These are phyloP conservation scores for Pseudococcus jackbeardsleyi DNA, from an alignment of 2,888 invertebrate species.

Conservation along the genomic window DNA sequence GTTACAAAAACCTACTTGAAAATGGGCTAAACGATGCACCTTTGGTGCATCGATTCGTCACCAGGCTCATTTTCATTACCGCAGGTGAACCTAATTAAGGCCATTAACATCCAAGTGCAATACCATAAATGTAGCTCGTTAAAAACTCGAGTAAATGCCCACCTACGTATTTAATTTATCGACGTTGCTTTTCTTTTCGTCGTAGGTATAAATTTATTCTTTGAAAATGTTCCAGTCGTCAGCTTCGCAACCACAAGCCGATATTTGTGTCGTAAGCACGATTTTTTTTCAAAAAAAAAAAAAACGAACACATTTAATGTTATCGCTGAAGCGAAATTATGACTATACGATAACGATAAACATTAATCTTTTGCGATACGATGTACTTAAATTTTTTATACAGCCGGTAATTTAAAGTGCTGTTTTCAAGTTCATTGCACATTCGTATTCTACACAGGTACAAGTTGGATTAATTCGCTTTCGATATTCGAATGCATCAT, in stretches of 20 bases:
- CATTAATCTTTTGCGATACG: constrained; percentile 9
- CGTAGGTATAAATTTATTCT: background rate
- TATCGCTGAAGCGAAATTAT: constrained; percentile 13
- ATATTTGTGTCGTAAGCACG: background rate
- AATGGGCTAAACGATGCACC: background rate
- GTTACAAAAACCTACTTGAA: background rate
- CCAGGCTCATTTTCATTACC: background rate
- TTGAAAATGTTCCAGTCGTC: background rate
- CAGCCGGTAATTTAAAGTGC: background rate
- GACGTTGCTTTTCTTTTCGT: background rate
- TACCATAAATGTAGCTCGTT: background rate
- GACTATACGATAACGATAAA: constrained; percentile 1
- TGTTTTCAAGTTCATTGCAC: constrained; percentile 8
- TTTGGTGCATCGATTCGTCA: background rate
- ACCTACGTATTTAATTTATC: background rate
- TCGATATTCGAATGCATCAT: background rate
- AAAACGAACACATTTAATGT: background rate
- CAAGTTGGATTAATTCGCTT: background rate
- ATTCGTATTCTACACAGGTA: background rate
- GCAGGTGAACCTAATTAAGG: background rate
- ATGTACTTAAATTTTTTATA: background rate
- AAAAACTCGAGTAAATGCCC: background rate
- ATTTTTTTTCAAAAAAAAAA: constrained; percentile 3
- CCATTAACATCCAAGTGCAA: background rate
- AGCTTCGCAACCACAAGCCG: background rate